A percentile compares a stretch with the other conserved stretches of the same genome.
These are phyloP conservation scores for Schizaphis graminum DNA, from an alignment of 2,888 invertebrate species.

Conservation along the genomic window DNA sequence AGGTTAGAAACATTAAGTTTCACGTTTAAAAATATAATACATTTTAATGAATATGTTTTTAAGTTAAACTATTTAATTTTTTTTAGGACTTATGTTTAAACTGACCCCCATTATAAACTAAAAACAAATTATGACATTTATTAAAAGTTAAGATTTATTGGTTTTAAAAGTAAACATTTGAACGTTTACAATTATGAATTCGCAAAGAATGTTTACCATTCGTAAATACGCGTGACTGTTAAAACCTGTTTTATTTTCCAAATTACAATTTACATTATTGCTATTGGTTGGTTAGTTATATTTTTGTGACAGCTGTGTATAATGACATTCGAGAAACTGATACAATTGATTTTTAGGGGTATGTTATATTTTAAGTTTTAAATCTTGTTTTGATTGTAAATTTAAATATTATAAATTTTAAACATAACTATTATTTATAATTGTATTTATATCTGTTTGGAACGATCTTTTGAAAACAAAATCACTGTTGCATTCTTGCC, in stretches of 20 bases:
- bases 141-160: slow-evolving; percentile 2
- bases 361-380: neutral
- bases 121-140: neutral
- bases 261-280: neutral
- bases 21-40: neutral
- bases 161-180: neutral
- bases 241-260: slow-evolving; percentile 13
- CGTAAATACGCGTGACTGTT: neutral
- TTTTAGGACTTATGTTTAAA: neutral
- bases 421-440: neutral
- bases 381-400: neutral
- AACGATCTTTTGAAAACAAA: neutral
- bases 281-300: neutral
- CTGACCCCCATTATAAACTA: neutral
- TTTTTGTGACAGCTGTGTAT: neutral
- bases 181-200: neutral
- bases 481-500: neutral
- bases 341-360: neutral
- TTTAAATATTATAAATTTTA: neutral
- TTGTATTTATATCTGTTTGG: neutral
- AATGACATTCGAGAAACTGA: neutral
- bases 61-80: neutral
- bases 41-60: neutral
- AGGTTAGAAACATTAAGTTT: neutral
- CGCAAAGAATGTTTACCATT: neutral